Evolutionary conservation across 2,113 vertebrate genomes (phyloP), one percentile per base, ranked within the genome.

Genomic region (Hiodon tergisus): DNA sequence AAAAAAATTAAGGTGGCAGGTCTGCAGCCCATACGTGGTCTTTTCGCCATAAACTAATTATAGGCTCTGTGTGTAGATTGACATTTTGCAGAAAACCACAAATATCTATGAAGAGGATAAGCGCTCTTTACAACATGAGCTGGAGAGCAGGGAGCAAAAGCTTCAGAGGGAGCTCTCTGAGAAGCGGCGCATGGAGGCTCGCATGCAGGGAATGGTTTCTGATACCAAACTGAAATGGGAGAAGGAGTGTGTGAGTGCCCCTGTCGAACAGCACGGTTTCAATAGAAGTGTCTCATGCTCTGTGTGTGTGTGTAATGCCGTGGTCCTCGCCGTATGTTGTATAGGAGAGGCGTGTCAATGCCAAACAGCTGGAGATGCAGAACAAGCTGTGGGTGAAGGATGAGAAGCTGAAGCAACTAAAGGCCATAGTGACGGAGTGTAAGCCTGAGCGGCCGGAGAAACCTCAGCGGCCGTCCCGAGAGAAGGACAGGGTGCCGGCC

Each of bases 341-440:
- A 5, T 73, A 98, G 97, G 96, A 95, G 67, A 89, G 96, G 3
- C 92, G 96, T 0, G 96, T 98, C 57, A 95, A 95, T 2, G 97
- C 95, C 4, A 98, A 95, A 80, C 95, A 98, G 85, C 85, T 98
- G 76, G 94, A 98, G 83, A 96, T 99, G 97, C 95, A 98, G 86
- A 99, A 98, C 85, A 98, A 98, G 78, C 95, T 99, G 5, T 98
- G 97, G 97, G 97, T 98, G 77, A 99, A 98, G 81, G 96, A 99
- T 0, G 97, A 99, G 80, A 98, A 98, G 70, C 89, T 99, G 82
- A 99, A 99, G 86, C 97, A 99, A 69, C 93, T 99, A 2, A 99
- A 98, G 85, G 97, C 96, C 58, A 98, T 99, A 2, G 96, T 99
- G 47, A 94, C 94, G 0, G 97, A 98, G 54, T 89, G 88, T 53